These are phyloP conservation scores for Drosophila ironensis DNA, from an alignment of 1,140 invertebrate genomes.

Conservation along the genomic window DNA sequence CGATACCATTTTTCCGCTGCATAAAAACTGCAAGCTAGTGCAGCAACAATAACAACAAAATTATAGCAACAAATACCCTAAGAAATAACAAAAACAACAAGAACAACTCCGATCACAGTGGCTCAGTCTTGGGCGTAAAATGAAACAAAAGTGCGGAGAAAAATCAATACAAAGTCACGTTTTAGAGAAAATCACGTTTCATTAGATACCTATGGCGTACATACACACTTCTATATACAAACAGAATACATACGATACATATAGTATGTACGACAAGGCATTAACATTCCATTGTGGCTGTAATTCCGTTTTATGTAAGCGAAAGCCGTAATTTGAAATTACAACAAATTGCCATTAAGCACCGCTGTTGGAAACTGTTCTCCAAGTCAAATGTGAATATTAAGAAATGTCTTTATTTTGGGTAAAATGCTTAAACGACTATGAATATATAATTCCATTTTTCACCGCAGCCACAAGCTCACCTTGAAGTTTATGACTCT, in stretches of 20 bases:
- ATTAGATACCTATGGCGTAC: constrained; percentile 71
- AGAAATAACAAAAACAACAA: constrained; percentile 21
- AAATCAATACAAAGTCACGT: constrained; percentile 82
- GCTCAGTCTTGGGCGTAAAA: constrained; percentile 51
- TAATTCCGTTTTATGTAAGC: constrained; percentile 64
- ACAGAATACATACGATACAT: constrained; percentile 8
- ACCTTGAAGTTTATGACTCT: constrained; percentile 72
- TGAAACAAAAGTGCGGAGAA: constrained; percentile 72
- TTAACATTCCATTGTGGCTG: constrained; percentile 63
- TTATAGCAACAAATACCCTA: constrained; percentile 45
- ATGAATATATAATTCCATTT: constrained; percentile 1
- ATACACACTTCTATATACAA: constrained; percentile 10
- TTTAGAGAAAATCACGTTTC: constrained; percentile 80
- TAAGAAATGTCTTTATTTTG: constrained; percentile 36
- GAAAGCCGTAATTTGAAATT: constrained; percentile 39
- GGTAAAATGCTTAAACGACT: constrained; percentile 8
- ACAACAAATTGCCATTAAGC: constrained; percentile 31
- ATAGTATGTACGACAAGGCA: constrained; percentile 25
- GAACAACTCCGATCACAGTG: constrained; percentile 2
- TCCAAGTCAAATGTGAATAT: constrained; percentile 14
- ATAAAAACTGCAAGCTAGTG: constrained; percentile 24
- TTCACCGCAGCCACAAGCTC: constrained; percentile 1
- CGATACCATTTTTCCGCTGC: constrained; percentile 43
- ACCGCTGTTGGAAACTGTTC: constrained; percentile 25
- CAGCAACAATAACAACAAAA: constrained; percentile 23